Base-by-base conservation (phyloP, 2,113 vertebrate genomes). In the Sakesphorus luctuosus region DNA sequence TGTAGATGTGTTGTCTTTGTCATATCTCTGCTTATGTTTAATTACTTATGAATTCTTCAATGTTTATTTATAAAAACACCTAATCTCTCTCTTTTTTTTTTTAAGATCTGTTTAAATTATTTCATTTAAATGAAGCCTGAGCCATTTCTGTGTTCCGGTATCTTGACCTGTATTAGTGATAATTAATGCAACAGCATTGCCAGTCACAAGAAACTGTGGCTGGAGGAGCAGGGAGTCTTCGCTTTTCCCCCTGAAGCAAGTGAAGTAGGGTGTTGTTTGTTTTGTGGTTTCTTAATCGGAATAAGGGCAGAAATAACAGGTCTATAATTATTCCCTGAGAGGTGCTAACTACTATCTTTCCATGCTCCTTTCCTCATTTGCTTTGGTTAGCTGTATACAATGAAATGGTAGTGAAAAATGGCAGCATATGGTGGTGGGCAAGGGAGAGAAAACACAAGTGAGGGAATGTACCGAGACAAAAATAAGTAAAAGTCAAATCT, bases 401-500 rank as follows among this genome's bases (percentile, higher is more conserved):
- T 43, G 29, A 90, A 96, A 89, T 74, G 49, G 66, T 93, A 91
- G 61, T 83, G 63, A 56, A 94, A 96, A 91, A 87, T 69, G 61
- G 55, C 35, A 96, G 80, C 97, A 97, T 96, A 96, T 95, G 94
- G 94, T 6, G 4, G 81, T 75, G 69, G 53, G 69, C 67, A 91
- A 84, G 77, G 33, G 72, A 92, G 36, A 82, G 66, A 87, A 90
- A 96, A 96, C 53, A 85, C 73, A 80, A 95, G 68, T 68, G 73
- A 92, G 84, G 53, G 90, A 96, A 96, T 74, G 56, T 84, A 94
- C 67, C 73, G 93, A 90, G 76, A 74, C 72, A 95, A 94, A 97
- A 97, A 94, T 90, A 96, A 97, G 88, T 84, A 93, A 73, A 97
- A 98, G 92, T 96, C 84, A 97, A 92, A 93, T 97, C 88, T 94